These are phyloP conservation scores for Petrolisthes manimaculis DNA, from an alignment of 2,888 invertebrate genomes.

Conservation along the genomic window DNA sequence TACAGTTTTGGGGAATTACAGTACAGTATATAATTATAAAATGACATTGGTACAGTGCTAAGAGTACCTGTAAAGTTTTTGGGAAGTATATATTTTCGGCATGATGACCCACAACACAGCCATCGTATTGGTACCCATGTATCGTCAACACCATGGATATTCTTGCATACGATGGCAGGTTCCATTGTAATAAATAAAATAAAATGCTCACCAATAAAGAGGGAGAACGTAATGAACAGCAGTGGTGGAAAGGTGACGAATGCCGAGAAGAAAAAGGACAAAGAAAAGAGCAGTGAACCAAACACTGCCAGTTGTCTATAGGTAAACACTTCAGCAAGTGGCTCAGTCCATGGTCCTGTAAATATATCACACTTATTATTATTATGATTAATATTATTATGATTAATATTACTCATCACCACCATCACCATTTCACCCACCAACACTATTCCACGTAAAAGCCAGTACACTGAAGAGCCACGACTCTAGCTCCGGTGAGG, in stretches of 20 bases:
- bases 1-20: no score
- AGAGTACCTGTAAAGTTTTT: no score
- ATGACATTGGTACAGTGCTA: no score
- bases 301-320: slow-evolving; percentile 8
- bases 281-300: not conserved
- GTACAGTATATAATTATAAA: no score
- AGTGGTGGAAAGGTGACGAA: not conserved
- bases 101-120: no score
- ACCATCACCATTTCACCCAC: not conserved
- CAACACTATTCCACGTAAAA: slow-evolving; percentile 26
- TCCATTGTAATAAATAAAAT: no score
- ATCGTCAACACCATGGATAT: no score
- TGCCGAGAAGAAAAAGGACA: slow-evolving; percentile 17
- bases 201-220: slow-evolving; percentile 13
- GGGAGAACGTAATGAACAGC: slow-evolving; percentile 26
- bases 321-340: slow-evolving; percentile 10
- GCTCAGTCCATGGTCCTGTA: slow-evolving; percentile 38
- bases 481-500: not conserved
- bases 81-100: no score
- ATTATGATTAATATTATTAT: not conserved
- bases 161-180: no score
- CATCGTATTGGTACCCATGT: no score
- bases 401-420: not conserved
- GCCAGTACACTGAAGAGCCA: slow-evolving; percentile 39
- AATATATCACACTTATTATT: not conserved